Conservation (phyloP, 2,797 vertebrate species). For the Anguilla megastoma region DNA sequence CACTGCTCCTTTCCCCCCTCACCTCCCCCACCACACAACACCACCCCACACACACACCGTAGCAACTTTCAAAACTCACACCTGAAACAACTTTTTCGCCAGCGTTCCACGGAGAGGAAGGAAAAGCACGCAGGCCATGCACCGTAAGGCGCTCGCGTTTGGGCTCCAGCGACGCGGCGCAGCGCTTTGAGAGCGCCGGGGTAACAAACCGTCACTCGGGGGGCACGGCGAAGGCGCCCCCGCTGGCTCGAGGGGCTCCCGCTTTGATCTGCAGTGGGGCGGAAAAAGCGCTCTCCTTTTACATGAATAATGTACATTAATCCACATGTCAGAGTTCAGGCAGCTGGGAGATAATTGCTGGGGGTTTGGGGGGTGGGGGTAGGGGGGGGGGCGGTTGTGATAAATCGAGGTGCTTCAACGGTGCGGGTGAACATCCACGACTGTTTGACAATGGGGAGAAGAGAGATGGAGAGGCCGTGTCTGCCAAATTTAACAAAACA, state of each 20-base stretch:
- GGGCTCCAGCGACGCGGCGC: background rate
- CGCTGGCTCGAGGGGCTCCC: background rate
- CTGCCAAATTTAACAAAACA: constrained; percentile 16
- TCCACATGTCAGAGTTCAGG: constrained; percentile 27
- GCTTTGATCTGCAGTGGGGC: constrained; percentile 23
- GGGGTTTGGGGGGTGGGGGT: background rate
- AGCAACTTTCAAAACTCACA: background rate
- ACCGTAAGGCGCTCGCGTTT: background rate
- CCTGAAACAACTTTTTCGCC: constrained; percentile 15
- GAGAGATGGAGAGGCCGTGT: background rate
- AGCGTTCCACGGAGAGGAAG: background rate
- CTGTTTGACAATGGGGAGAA: constrained; percentile 8
- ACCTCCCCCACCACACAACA: background rate
- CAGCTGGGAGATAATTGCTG: constrained; percentile 27
- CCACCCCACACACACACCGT: background rate
- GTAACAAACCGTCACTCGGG: constrained; percentile 15
- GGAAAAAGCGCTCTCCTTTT: constrained; percentile 31
- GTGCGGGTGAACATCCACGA: constrained; percentile 20
- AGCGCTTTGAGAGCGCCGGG: background rate
- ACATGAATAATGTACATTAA: constrained; percentile 38
- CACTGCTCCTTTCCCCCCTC: background rate
- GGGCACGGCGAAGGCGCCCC: background rate
- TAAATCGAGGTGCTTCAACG: constrained; percentile 24
- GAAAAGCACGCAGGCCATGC: background rate
- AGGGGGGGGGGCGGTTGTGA: background rate